Percentiles rank a stretch among this genome's conserved stretches.
phyloP scores from a whole-genome alignment of 2,888 invertebrate species.

The Acleris cristana region DNA sequence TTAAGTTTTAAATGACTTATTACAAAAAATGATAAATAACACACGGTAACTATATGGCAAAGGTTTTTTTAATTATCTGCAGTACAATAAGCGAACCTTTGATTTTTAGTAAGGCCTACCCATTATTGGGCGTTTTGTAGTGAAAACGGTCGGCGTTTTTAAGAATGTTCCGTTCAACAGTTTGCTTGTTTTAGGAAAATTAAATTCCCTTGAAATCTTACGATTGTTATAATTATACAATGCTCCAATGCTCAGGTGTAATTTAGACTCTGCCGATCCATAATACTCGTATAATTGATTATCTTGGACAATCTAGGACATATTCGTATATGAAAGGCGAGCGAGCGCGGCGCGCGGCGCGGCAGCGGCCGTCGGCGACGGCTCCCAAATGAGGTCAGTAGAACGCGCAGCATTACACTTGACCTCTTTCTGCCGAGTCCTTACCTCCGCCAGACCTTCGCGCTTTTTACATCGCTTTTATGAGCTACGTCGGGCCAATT shows the following conservation, averaged over 20 bases:
- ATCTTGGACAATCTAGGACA: slow-evolving; percentile 69
- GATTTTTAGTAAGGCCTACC: too few relatives aligned
- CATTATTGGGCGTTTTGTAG: too few relatives aligned
- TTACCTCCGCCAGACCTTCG: slow-evolving; percentile 83
- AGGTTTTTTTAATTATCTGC: too few relatives aligned
- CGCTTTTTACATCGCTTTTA: slow-evolving; percentile 82
- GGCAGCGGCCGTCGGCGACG: slow-evolving; percentile 58
- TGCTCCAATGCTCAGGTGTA: background rate
- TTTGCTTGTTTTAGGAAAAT: too few relatives aligned
- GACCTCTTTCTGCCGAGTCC: slow-evolving; percentile 82
- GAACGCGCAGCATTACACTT: slow-evolving; percentile 82
- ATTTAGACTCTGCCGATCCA: slow-evolving; percentile 9
- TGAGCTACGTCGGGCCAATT: slow-evolving; percentile 82
- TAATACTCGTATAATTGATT: slow-evolving; percentile 43
- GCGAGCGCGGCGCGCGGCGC: slow-evolving; percentile 59
- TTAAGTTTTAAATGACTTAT: too few relatives aligned
- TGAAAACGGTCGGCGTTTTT: too few relatives aligned
- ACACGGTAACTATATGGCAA: too few relatives aligned
- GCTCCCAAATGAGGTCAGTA: slow-evolving; percentile 80
- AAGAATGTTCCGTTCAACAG: too few relatives aligned
- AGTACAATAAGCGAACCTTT: too few relatives aligned
- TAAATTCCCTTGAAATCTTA: background rate
- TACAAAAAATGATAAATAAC: too few relatives aligned
- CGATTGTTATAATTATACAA: background rate
- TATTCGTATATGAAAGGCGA: slow-evolving; percentile 73